Base-by-base conservation (phyloP, 2,888 invertebrate genomes). In the Brachycybe producta region DNA sequence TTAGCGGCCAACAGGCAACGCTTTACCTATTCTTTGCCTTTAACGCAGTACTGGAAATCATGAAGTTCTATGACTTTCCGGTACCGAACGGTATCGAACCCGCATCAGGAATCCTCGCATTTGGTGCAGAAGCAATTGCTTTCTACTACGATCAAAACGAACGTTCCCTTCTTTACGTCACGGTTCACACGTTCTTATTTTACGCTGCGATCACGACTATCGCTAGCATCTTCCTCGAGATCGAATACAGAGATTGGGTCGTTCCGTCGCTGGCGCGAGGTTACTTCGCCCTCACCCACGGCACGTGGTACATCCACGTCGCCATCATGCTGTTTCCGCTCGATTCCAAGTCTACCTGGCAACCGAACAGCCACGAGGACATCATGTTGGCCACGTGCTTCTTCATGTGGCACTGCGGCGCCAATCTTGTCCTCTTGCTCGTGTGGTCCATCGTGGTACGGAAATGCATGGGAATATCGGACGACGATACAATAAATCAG, bases 241-340 rank as follows among this genome's bases (percentile, higher is more conserved):
- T 67, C 60, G 57, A 56, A 13, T 63, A 61, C 54, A 61, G 64
- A 5, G 56, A 62, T 44, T 62, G 58, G 51, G 60, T 69, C 5
- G 40, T 69, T 26, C 59, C 65, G 3, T 62, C 67, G 0, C 54
- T 71, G 35, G 55, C 61, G 8, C 56, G 71, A 32, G 54, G 64
- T 5, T 69, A 65, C 54, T 66, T 68, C 46, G 60, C 64, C 1
- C 53, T 70, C 17, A 59, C 72, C 5, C 72, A 72, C 59, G 73
- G 72, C 13, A 67, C 69, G 2, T 73, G 72, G 72, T 70, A 71
- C 61, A 67, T 64, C 60, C 69, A 68, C 52, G 64, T 71, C 8
- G 71, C 67, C 1, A 67, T 68, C 59, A 68, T 72, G 52, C 60
- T 73, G 19, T 70, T 71, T 58, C 67, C 68, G 32, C 72, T 71